A percentile compares a stretch with the other conserved stretches of the same genome.
phyloP scores from a whole-genome alignment of 1,140 invertebrate genomes.

The Drosophila truncata region DNA sequence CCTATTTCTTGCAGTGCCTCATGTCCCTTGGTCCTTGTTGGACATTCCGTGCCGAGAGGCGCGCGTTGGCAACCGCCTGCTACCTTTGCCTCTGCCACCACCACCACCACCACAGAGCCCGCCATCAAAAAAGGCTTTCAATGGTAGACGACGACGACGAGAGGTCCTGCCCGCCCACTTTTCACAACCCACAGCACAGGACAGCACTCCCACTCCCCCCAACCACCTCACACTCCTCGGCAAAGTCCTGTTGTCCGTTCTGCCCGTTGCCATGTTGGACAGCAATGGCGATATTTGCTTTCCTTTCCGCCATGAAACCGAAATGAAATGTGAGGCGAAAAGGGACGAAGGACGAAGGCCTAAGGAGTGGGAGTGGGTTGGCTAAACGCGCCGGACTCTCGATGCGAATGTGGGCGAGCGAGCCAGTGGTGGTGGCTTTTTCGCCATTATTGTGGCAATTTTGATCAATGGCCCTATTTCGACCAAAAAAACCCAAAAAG shows the following conservation, averaged over 20 bases:
- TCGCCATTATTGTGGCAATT: constrained; percentile 84
- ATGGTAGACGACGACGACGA: constrained; percentile 74
- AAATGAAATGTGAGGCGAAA: constrained; percentile 41
- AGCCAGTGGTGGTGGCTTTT: constrained; percentile 66
- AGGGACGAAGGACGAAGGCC: not conserved
- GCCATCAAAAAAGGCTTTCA: constrained; percentile 81
- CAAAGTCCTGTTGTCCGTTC: constrained; percentile 57
- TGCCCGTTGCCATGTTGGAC: constrained; percentile 62
- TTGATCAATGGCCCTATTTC: constrained; percentile 81
- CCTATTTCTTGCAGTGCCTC: constrained; percentile 2
- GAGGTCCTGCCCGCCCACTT: constrained; percentile 35
- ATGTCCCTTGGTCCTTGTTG: constrained; percentile 67
- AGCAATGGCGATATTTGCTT: constrained; percentile 68
- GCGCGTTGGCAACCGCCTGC: constrained; percentile 55
- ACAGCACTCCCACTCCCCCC: not conserved
- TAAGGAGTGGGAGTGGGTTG: not conserved
- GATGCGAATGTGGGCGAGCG: constrained; percentile 16
- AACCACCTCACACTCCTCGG: not conserved
- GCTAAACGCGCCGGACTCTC: constrained; percentile 20
- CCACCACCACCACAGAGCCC: constrained; percentile 11
- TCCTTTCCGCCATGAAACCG: constrained; percentile 53
- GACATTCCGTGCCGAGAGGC: constrained; percentile 54
- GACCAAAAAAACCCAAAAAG: constrained; percentile 21
- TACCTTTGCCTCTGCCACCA: constrained; percentile 58
- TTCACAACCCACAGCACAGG: constrained; percentile 20